Conservation (phyloP, 2,888 invertebrate genomes). For the Allygus modestus region DNA sequence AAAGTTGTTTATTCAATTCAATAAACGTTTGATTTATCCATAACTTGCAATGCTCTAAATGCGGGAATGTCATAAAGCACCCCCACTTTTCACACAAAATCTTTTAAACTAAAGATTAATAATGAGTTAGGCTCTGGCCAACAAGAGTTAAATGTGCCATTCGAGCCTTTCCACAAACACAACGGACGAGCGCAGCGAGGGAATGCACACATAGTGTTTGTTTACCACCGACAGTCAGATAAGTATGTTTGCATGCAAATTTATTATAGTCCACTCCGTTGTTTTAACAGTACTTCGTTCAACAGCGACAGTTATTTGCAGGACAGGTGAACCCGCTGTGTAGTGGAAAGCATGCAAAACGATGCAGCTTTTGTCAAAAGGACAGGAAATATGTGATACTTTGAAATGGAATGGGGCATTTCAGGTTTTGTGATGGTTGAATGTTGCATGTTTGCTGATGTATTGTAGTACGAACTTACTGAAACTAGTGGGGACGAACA, state of each 20-base stretch:
- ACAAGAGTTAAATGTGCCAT: background rate
- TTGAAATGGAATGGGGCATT: slow-evolving; percentile 8
- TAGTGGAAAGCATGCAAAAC: slow-evolving; percentile 15
- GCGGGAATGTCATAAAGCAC: no score
- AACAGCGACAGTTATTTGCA: slow-evolving; percentile 39
- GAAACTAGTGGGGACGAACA: no score
- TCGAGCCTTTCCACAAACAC: slow-evolving; percentile 11
- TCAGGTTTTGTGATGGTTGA: background rate
- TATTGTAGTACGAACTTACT: no score
- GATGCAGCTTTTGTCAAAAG: background rate
- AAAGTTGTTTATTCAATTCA: no score
- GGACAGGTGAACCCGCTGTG: slow-evolving; percentile 16
- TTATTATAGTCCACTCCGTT: slow-evolving; percentile 34
- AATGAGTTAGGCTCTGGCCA: background rate
- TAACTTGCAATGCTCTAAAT: no score
- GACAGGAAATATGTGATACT: background rate
- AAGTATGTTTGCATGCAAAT: slow-evolving; percentile 51
- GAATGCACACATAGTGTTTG: slow-evolving; percentile 30
- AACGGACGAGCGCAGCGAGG: background rate
- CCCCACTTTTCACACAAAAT: no score
- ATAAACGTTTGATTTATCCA: no score
- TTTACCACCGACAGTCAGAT: slow-evolving; percentile 21
- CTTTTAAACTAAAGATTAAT: no score
- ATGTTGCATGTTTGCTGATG: background rate
- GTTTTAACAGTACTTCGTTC: slow-evolving; percentile 41